These are phyloP conservation scores for Cryptosula pallasiana DNA, from an alignment of 2,888 invertebrate genomes.

Conservation along the genomic window DNA sequence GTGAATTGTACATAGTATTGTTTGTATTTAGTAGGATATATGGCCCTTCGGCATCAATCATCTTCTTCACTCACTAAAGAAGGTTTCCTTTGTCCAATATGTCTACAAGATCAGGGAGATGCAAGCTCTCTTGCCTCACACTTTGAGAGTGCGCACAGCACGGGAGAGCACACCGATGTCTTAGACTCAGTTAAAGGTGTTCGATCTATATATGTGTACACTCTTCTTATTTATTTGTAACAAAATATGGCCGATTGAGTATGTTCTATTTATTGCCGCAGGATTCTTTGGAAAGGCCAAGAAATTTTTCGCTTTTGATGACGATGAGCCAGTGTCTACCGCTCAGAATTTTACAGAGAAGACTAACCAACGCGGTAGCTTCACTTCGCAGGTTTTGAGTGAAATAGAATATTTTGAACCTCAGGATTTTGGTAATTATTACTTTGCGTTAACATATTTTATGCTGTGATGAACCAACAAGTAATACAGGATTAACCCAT, in stretches of 20 bases:
- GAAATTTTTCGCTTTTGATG: constrained; percentile 72
- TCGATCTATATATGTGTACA: too few relatives aligned
- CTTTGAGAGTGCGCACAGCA: constrained; percentile 77
- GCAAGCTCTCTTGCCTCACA: constrained; percentile 76
- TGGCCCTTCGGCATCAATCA: neutral
- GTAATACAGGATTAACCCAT: too few relatives aligned
- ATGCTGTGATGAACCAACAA: too few relatives aligned
- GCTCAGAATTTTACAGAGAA: neutral
- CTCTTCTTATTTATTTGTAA: too few relatives aligned
- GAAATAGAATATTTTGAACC: neutral
- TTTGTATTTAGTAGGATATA: too few relatives aligned
- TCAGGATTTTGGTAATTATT: neutral
- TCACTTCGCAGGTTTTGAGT: neutral
- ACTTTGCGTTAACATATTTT: too few relatives aligned
- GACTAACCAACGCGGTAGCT: neutral
- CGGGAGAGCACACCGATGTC: constrained; percentile 56
- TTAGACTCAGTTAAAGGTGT: constrained; percentile 53
- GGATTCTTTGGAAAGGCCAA: constrained; percentile 73
- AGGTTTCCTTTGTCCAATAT: constrained; percentile 92
- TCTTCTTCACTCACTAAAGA: constrained; percentile 61
- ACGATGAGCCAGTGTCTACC: constrained; percentile 28
- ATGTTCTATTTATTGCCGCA: too few relatives aligned
- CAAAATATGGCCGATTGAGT: too few relatives aligned
- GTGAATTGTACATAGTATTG: too few relatives aligned
- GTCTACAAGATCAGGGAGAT: constrained; percentile 81